phyloP scores from a whole-genome alignment of 2,888 invertebrate species.

The Acanthosepion lycidas region DNA sequence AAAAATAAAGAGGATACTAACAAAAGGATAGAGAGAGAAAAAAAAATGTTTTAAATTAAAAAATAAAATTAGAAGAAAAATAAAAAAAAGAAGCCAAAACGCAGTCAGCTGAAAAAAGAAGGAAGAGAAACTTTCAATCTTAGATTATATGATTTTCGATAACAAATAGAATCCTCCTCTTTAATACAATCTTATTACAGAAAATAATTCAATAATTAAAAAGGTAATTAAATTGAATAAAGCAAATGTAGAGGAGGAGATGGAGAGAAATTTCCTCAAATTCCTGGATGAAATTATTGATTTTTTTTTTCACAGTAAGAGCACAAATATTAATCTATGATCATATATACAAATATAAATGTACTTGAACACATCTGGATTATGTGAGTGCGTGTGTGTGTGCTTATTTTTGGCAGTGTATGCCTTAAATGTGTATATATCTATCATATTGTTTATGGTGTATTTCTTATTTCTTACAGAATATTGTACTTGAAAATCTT shows the following conservation, averaged over 20 bases:
- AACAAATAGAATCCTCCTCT: not conserved
- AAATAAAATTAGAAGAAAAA: too few species aligned
- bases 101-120: not conserved
- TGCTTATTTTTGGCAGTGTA: not conserved
- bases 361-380: not conserved
- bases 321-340: not conserved
- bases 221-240: not conserved
- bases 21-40: too few species aligned
- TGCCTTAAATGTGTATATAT: not conserved
- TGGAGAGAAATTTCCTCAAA: not conserved
- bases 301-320: not conserved
- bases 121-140: not conserved
- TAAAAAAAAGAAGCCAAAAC: not conserved
- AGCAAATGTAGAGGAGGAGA: not conserved
- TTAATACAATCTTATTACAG: constrained; percentile 1
- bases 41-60: too few species aligned
- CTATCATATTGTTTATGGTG: not conserved
- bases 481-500: not conserved
- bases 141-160: not conserved
- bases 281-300: not conserved
- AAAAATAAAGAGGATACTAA: not conserved
- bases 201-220: constrained; percentile 22
- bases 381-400: not conserved
- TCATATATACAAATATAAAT: not conserved
- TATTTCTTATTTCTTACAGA: not conserved